Percentiles rank a stretch among this genome's conserved stretches.
phyloP scores from a whole-genome alignment of 1,140 invertebrate genomes.

The Aphelinus certus region DNA sequence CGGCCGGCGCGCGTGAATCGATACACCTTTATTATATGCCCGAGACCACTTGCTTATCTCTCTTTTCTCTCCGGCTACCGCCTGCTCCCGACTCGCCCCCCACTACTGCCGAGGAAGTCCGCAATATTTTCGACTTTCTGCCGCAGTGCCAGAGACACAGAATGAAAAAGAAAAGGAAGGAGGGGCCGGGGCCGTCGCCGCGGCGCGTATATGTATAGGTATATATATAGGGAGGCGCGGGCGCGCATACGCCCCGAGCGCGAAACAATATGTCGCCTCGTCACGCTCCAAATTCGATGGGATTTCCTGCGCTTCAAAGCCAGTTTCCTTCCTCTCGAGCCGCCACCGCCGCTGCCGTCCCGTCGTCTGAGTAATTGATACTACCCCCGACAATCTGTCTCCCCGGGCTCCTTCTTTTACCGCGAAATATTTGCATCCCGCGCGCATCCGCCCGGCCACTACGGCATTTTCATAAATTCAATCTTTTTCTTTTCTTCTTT shows the following conservation, averaged over 20 bases:
- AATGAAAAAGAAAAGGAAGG: conserved; percentile 42
- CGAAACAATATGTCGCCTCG: conserved; percentile 61
- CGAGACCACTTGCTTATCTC: conserved; percentile 63
- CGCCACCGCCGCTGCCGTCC: not conserved
- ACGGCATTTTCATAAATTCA: too few species aligned
- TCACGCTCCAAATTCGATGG: conserved; percentile 50
- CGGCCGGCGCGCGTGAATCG: conserved; percentile 55
- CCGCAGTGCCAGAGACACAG: conserved; percentile 29
- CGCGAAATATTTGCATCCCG: too few species aligned
- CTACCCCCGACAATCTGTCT: not conserved
- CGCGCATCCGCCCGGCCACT: too few species aligned
- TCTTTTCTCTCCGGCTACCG: conserved; percentile 37
- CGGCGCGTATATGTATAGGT: not conserved
- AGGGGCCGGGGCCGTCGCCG: not conserved
- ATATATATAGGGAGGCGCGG: not conserved
- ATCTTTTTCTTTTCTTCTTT: too few species aligned
- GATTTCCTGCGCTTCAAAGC: conserved; percentile 35
- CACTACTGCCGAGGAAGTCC: conserved; percentile 53
- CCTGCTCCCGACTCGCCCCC: not conserved
- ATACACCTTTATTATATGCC: conserved; percentile 64
- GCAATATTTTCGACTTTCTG: conserved; percentile 63
- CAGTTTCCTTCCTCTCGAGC: not conserved
- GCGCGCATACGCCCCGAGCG: conserved; percentile 45
- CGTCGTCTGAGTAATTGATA: conserved; percentile 15
- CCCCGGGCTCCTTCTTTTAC: too few species aligned